These are phyloP conservation scores for Hetaerina americana DNA, from an alignment of 1,140 invertebrate genomes.

Conservation along the genomic window DNA sequence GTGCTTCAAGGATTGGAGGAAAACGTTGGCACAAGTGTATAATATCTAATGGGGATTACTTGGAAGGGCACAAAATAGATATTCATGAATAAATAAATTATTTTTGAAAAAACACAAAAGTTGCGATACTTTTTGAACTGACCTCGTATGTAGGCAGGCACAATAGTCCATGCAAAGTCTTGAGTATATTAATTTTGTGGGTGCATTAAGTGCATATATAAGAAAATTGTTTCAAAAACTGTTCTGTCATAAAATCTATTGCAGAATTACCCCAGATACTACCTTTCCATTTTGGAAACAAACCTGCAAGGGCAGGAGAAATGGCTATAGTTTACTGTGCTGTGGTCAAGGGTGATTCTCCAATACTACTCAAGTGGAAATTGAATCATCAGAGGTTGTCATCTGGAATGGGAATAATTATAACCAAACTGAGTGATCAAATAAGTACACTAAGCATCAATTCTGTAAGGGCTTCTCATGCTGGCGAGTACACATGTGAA, in stretches of 20 bases:
- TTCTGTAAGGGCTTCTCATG: constrained; percentile 25
- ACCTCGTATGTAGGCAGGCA: constrained; percentile 13
- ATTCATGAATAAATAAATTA: too few species aligned
- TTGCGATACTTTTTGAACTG: too few species aligned
- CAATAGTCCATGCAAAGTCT: constrained; percentile 13
- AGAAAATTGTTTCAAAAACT: constrained; percentile 10
- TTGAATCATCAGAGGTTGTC: constrained; percentile 31
- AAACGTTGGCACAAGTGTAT: too few species aligned
- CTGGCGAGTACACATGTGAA: constrained; percentile 30
- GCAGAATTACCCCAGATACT: constrained; percentile 36
- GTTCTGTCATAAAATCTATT: constrained; percentile 14
- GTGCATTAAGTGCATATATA: constrained; percentile 9
- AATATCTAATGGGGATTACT: too few species aligned
- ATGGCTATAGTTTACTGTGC: constrained; percentile 52
- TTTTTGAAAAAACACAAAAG: too few species aligned
- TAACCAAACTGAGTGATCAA: constrained; percentile 27
- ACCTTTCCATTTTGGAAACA: constrained; percentile 42
- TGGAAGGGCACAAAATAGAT: too few species aligned
- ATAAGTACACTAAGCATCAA: constrained; percentile 31
- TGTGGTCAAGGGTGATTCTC: constrained; percentile 53
- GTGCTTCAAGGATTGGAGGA: too few species aligned
- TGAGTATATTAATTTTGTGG: constrained; percentile 18
- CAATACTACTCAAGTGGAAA: constrained; percentile 52
- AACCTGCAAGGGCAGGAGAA: constrained; percentile 56
- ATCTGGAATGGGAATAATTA: constrained; percentile 27